A percentile compares a stretch with the other conserved stretches of the same genome.
Conservation (phyloP, 2,888 invertebrate genomes). For the Thecocarcelia acutangulata region DNA sequence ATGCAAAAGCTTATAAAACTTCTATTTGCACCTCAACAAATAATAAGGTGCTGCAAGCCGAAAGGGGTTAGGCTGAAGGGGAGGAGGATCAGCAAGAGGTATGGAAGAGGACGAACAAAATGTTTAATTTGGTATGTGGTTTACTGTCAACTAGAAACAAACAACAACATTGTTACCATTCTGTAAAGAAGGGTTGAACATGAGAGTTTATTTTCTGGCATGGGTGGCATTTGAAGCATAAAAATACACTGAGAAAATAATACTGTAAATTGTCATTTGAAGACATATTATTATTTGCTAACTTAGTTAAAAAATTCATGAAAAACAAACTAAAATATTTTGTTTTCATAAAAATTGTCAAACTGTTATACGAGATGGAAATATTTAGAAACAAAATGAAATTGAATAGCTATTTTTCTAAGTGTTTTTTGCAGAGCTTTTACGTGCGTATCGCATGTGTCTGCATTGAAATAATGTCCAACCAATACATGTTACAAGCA, state of each 20-base stretch:
- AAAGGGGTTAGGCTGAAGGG: no score
- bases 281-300: no score
- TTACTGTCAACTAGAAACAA: slow-evolving; percentile 62
- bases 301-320: no score
- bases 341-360: no score
- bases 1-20: background rate
- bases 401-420: no score
- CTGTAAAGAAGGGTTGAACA: slow-evolving; percentile 36
- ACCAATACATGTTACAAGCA: slow-evolving; percentile 55
- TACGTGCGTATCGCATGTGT: background rate
- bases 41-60: background rate
- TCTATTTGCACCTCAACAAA: slow-evolving; percentile 11
- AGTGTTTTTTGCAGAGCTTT: slow-evolving; percentile 19
- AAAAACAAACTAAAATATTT: no score
- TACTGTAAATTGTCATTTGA: no score
- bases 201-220: background rate
- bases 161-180: slow-evolving; percentile 54
- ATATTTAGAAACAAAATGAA: no score
- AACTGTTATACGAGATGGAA: no score
- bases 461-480: slow-evolving; percentile 52
- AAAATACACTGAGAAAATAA: slow-evolving; percentile 15
- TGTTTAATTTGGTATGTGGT: slow-evolving; percentile 67
- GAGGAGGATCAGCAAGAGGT: background rate
- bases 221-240: background rate
- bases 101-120: background rate